A percentile compares a stretch with the other conserved stretches of the same genome.
Evolutionary conservation across 2,797 vertebrate genomes (phyloP).

Genomic region (Scleropages formosus): DNA sequence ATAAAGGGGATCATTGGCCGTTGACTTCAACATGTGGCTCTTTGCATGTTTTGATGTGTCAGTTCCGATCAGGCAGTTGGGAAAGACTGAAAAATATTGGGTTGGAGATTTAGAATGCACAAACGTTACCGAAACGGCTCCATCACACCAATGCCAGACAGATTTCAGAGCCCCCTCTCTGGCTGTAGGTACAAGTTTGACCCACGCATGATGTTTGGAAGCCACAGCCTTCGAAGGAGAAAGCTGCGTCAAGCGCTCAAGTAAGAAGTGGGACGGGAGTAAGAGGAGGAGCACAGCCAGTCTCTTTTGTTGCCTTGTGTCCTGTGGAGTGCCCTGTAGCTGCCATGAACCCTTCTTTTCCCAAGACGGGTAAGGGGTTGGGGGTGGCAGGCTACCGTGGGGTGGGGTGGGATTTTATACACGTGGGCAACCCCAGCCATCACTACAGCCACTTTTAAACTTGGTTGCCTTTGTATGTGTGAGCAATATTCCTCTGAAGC

Average conservation of each 20-base stretch:
- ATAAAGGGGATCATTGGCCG: too few species aligned
- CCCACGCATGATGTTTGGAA: constrained; percentile 82
- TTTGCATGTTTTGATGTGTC: too few species aligned
- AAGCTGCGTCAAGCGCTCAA: constrained; percentile 67
- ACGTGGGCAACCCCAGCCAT: constrained; percentile 20
- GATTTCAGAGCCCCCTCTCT: not conserved
- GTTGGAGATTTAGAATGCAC: too few species aligned
- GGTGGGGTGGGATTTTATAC: constrained; percentile 29
- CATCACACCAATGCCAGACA: too few species aligned
- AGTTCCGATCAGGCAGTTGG: too few species aligned
- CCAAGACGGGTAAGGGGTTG: not conserved
- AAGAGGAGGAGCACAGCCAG: constrained; percentile 34
- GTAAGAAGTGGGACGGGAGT: constrained; percentile 36
- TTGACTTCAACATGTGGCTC: too few species aligned
- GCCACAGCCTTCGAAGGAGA: constrained; percentile 60
- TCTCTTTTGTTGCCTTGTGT: constrained; percentile 50
- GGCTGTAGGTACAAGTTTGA: constrained; percentile 81
- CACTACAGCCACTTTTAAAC: constrained; percentile 41
- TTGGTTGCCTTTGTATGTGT: constrained; percentile 37
- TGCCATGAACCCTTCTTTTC: not conserved
- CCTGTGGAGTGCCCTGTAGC: constrained; percentile 29
- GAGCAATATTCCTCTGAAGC: constrained; percentile 23
- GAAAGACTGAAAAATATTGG: too few species aligned
- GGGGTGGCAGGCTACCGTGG: constrained; percentile 17
- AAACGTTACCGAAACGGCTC: too few species aligned